Percentiles rank a stretch among this genome's conserved stretches.
Evolutionary conservation across 1,140 invertebrate genomes (phyloP).

Genomic region (Laupala kohalensis): DNA sequence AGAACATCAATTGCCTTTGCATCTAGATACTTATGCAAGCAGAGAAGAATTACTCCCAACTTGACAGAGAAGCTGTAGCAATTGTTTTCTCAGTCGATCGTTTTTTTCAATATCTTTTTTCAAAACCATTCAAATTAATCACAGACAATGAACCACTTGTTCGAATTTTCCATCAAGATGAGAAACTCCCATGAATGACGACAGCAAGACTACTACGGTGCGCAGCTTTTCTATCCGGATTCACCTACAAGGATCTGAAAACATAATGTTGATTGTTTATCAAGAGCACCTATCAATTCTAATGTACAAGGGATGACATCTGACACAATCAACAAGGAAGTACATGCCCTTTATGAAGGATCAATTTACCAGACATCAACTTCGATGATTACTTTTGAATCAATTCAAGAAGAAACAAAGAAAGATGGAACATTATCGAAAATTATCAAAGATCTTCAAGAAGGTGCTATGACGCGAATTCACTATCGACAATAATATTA

Average conservation of each 20-base stretch:
- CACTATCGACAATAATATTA: too few relatives aligned
- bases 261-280: background rate
- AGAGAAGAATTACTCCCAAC: constrained; percentile 2
- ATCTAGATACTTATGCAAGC: background rate
- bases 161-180: constrained; percentile 19
- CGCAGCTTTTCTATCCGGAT: background rate
- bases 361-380: background rate
- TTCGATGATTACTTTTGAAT: background rate
- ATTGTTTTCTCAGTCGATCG: constrained; percentile 25
- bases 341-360: background rate
- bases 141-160: constrained; percentile 26
- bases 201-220: background rate
- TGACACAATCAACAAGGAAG: background rate
- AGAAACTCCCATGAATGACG: background rate
- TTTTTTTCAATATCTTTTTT: constrained; percentile 30
- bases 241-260: background rate
- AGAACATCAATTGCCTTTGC: constrained; percentile 2
- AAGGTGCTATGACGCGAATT: too few relatives aligned
- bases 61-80: constrained; percentile 6
- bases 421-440: too few relatives aligned
- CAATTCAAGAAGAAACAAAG: background rate
- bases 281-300: background rate
- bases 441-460: too few relatives aligned
- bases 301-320: background rate
- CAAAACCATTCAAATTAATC: constrained; percentile 21